Percentiles rank a stretch among this genome's conserved stretches.
Conservation (phyloP, 2,888 invertebrate genomes). For the Ochropleura leucogaster region DNA sequence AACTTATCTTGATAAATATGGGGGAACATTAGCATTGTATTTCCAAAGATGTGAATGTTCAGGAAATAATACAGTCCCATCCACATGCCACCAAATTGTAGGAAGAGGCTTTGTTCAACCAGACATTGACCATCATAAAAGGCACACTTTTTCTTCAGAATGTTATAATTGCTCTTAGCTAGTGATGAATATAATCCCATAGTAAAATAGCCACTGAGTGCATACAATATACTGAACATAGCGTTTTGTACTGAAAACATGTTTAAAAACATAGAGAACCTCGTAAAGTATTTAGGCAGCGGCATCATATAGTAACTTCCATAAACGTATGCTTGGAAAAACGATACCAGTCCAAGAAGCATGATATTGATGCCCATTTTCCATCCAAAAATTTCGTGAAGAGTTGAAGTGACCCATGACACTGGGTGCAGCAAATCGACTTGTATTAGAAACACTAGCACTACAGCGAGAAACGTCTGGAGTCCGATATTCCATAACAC, state of each 20-base stretch:
- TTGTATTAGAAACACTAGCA: conserved; percentile 91
- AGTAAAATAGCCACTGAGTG: conserved; percentile 92
- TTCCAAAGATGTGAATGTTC: conserved; percentile 89
- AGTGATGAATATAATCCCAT: conserved; percentile 93
- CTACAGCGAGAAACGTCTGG: conserved; percentile 87
- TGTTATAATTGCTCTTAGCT: conserved; percentile 90
- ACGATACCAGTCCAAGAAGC: conserved; percentile 91
- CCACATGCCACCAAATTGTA: conserved; percentile 93
- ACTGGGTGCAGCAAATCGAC: conserved; percentile 92
- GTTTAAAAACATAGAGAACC: conserved; percentile 92
- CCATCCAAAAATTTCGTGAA: conserved; percentile 90
- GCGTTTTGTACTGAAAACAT: conserved; percentile 92
- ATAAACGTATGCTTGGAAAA: conserved; percentile 93
- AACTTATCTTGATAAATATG: conserved; percentile 93
- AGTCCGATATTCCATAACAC: conserved; percentile 91
- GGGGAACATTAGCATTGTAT: conserved; percentile 91
- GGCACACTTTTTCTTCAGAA: conserved; percentile 86
- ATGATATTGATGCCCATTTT: conserved; percentile 92
- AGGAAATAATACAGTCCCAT: conserved; percentile 91
- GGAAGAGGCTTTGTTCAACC: conserved; percentile 92
- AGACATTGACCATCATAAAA: conserved; percentile 90
- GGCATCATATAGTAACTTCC: conserved; percentile 93
- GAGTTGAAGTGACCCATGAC: conserved; percentile 91
- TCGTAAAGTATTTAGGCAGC: conserved; percentile 91
- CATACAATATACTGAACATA: conserved; percentile 90